Evolutionary conservation across 2,797 vertebrate species (phyloP), one percentile per base, ranked within the genome.

Genomic region (Fistularia tabacaria): DNA sequence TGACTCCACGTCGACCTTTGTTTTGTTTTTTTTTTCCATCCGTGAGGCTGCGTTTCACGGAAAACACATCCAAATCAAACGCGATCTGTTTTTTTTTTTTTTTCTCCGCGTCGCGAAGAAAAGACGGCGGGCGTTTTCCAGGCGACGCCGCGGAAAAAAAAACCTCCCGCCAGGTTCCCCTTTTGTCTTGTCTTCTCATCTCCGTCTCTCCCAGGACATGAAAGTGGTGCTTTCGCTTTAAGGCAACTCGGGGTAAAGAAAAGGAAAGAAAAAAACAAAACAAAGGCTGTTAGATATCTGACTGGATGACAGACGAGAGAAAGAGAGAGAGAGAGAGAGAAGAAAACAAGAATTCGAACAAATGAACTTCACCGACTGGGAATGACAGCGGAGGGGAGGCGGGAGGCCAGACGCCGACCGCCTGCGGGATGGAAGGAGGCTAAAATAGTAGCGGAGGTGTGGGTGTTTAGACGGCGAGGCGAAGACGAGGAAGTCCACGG

Each of bases 351-450:
- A 65, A 75, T 79, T 46, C 49, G 14, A 72, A 77, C 79, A 85
- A 86, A 85, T 73, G 74, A 78, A 81, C 73, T 71, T 76, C 79
- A 82, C 64, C 77, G 61, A 46, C 58, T 68, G 49, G 66, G 68
- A 57, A 67, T 64, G 64, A 73, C 53, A 7, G 54, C 39, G 44
- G 57, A 53, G 57, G 71, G 6, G 46, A 67, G 57, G 7, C 8
- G 10, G 1, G 14, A 25, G 57, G 56, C 59, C 36, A 67, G 66
- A 74, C 74, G n/a, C 1, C 11, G 54, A 49, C 57, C 69, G 73
- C 59, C 71, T 57, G 74, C 67, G 59, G 65, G 73, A 69, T 36
- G 51, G 46, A 73, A 11, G 47, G 14, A 62, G 73, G 73, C 72
- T 77, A 70, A 84, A 78, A 25, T 25, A 25, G 25, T 25, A 25